Base-by-base conservation (phyloP, 2,797 vertebrate species). In the Acrossocheilus fasciatus region DNA sequence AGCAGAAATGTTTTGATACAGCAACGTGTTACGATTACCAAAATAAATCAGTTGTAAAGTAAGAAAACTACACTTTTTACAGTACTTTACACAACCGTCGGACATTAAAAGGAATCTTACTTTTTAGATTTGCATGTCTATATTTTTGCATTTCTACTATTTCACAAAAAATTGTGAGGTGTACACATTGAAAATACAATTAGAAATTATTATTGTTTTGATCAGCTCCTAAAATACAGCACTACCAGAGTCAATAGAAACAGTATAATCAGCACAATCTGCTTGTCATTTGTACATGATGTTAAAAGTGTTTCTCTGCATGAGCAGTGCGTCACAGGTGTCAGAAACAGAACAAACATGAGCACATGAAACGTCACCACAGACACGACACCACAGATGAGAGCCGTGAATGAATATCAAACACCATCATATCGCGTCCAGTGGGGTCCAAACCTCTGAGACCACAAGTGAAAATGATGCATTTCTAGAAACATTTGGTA, bases 321-420 rank as follows among this genome's bases (percentile, higher is more conserved):
- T 52, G 20, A 34, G 23, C n/a, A 20, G 73, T 36, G 45, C 34
- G 12, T 59, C 34, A 15, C 52, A 77, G 18, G 26, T 36, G 50
- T 76, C 74, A 57, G 50, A 39, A 57, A 77, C 52, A 78, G 11
- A 41, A 9, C 52, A 59, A 78, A 43, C 76, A 78, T 20, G 36
- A 54, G 74, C 74, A 36, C 34, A 4, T 36, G 34, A 36, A 36
- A 36, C 34, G 34, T 36, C 34, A 36, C 34, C 34, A 36, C 34
- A 76, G 3, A 54, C 74, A 76, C 18, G 2, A 76, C 47, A 36
- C 26, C 74, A 77, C 76, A 59, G 74, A 76, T 76, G 74, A 76
- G 47, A 75, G 17, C 17, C 26, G 34, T 57, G 52, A 57, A 59
- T 77, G 75, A 57, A 52, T 34, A 75, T 52, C 73, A 52, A 52